Conservation (phyloP, 1,140 invertebrate species). For the Pseudomyrmex sp. region DNA sequence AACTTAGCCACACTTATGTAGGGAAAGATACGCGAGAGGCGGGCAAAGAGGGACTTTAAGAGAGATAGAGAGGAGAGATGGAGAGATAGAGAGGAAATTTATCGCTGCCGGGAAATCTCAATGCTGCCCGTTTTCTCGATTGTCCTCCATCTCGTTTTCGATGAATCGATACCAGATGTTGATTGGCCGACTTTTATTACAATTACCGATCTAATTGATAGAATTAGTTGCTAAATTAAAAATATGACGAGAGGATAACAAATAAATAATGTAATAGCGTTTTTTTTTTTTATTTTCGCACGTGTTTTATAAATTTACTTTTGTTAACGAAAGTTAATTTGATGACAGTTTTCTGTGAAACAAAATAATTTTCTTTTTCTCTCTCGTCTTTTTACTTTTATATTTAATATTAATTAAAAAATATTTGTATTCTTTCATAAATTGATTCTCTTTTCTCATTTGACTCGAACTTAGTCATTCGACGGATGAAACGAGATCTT, state of each 20-base stretch:
- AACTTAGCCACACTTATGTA: constrained; percentile 69
- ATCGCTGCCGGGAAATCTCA: constrained; percentile 64
- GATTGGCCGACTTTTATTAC: constrained; percentile 52
- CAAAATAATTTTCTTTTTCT: neutral
- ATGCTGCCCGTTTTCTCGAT: constrained; percentile 47
- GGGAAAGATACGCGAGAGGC: constrained; percentile 20
- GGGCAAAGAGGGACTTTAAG: neutral
- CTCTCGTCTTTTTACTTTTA: too few relatives aligned
- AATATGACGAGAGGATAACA: constrained; percentile 1
- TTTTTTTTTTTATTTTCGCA: neutral
- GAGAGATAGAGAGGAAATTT: constrained; percentile 54
- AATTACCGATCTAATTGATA: too few relatives aligned
- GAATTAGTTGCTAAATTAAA: constrained; percentile 32
- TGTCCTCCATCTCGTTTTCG: constrained; percentile 40
- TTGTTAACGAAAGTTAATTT: neutral
- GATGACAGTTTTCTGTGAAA: neutral
- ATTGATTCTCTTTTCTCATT: neutral
- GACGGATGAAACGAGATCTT: neutral
- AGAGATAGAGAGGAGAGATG: constrained; percentile 14
- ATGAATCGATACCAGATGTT: constrained; percentile 51
- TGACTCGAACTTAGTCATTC: neutral
- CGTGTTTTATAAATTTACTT: neutral
- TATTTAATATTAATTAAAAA: neutral
- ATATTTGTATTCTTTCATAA: neutral
- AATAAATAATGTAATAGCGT: neutral